Evolutionary conservation across 2,888 invertebrate species (phyloP).

Genomic region (Rotaria macrura): DNA sequence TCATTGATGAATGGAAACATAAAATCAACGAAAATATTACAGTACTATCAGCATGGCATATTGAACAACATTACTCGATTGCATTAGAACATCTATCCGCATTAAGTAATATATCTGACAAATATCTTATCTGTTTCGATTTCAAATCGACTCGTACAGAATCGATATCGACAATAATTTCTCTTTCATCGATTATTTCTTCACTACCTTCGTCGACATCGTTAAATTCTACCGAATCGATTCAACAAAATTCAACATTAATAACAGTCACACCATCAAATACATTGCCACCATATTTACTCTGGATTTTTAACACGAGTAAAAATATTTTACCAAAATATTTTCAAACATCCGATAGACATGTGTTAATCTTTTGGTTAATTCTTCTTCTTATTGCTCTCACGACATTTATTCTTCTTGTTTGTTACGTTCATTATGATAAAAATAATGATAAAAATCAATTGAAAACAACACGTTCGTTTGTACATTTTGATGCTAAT

Average conservation of each 20-base stretch:
- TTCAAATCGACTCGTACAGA: not conserved
- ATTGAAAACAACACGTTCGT: not conserved
- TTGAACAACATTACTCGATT: not conserved
- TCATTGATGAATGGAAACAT: not conserved
- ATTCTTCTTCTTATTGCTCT: not conserved
- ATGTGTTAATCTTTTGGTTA: not conserved
- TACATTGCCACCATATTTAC: not conserved
- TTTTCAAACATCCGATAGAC: not conserved
- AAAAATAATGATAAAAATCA: not conserved
- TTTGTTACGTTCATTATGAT: not conserved
- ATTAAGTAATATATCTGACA: not conserved
- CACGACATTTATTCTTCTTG: not conserved
- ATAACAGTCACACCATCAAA: not conserved
- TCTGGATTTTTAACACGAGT: not conserved
- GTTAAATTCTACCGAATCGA: not conserved
- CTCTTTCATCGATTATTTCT: no score
- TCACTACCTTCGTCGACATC: not conserved
- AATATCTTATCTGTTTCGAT: not conserved
- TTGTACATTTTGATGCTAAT: not conserved
- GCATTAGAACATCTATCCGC: not conserved
- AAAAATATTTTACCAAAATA: conserved; percentile 15
- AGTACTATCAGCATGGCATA: not conserved
- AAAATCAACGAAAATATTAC: not conserved
- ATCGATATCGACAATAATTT: not conserved
- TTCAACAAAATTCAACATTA: not conserved